phyloP scores from a whole-genome alignment of 2,797 vertebrate species.

The Megalops cyprinoides region DNA sequence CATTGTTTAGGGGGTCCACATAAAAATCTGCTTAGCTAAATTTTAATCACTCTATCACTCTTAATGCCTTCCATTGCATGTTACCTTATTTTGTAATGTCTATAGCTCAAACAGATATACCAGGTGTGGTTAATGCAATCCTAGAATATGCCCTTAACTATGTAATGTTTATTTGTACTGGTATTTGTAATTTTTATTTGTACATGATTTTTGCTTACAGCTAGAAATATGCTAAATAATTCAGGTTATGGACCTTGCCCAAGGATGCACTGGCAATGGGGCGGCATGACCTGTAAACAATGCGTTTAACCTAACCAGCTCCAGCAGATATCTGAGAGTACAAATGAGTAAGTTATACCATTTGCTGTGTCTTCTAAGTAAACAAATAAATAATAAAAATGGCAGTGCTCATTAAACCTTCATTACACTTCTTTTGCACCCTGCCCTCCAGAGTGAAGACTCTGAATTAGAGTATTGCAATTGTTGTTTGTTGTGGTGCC shows the following conservation, averaged over 20 bases:
- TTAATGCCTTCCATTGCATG: no score
- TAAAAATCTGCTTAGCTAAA: no score
- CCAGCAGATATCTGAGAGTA: neutral
- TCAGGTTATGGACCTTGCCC: neutral
- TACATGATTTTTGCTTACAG: no score
- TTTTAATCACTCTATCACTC: no score
- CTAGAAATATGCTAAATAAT: no score
- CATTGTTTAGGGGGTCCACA: no score
- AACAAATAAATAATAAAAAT: neutral
- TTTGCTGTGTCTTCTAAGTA: neutral
- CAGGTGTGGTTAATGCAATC: neutral
- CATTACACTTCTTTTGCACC: neutral
- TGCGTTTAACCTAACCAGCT: neutral
- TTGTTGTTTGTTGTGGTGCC: no score
- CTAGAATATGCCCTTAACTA: no score
- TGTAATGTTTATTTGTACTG: no score
- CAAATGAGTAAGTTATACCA: constrained; percentile 1
- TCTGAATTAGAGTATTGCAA: neutral
- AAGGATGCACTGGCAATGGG: neutral
- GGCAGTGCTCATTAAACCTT: constrained; percentile 3
- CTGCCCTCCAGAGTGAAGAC: neutral
- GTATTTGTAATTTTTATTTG: constrained; percentile 3
- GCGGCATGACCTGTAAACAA: neutral
- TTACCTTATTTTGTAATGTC: no score
- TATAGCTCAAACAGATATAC: neutral